These are phyloP conservation scores for Andricus quercusramuli DNA, from an alignment of 2,888 invertebrate genomes.

Conservation along the genomic window DNA sequence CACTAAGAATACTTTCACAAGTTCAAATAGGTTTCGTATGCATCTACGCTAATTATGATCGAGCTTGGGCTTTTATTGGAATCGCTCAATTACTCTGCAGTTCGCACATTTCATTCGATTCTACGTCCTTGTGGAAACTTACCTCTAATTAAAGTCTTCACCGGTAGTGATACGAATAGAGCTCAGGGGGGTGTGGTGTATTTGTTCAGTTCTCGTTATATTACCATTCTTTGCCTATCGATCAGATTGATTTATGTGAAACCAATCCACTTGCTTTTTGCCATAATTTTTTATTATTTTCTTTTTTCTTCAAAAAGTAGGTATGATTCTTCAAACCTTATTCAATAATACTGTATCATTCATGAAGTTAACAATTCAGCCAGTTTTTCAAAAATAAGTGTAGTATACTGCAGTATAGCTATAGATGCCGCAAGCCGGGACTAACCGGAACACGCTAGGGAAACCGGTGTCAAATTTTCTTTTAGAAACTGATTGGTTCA, in stretches of 20 bases:
- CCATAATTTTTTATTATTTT: not conserved
- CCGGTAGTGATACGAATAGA: slow-evolving; percentile 44
- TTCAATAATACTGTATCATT: no score
- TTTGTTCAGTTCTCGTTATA: slow-evolving; percentile 63
- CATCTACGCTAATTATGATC: slow-evolving; percentile 19
- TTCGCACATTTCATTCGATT: slow-evolving; percentile 39
- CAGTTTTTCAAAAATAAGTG: no score
- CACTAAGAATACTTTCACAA: not conserved
- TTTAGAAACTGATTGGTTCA: no score
- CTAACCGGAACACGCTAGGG: no score
- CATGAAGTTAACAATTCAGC: no score
- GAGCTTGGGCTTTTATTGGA: slow-evolving; percentile 29
- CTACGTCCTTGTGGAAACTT: slow-evolving; percentile 48
- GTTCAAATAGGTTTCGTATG: not conserved
- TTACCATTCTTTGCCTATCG: slow-evolving; percentile 57
- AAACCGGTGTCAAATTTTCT: no score
- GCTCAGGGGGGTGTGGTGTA: slow-evolving; percentile 57
- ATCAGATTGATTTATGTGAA: slow-evolving; percentile 55
- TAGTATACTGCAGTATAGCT: no score
- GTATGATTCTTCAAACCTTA: no score
- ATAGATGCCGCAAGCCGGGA: no score
- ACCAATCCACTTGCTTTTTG: slow-evolving; percentile 21
- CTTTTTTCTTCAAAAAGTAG: no score
- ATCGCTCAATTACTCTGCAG: slow-evolving; percentile 31
- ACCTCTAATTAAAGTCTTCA: slow-evolving; percentile 48